Base-by-base conservation (phyloP, 2,888 invertebrate species). In the Teinopalpus imperialis region DNA sequence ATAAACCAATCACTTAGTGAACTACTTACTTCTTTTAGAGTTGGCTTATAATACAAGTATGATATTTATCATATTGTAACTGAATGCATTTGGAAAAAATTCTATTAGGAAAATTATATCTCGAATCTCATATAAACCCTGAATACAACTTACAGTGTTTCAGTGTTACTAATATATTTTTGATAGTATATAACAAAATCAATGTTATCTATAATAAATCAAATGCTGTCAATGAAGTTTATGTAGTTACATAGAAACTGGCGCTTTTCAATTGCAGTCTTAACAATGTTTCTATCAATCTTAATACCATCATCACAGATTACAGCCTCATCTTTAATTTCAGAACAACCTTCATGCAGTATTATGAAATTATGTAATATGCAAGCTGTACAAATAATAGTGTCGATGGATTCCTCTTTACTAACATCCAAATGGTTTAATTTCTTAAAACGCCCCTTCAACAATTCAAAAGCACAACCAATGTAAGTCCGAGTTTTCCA, bases 191-290 rank as follows among this genome's bases (percentile, higher is more conserved):
- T n/a, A n/a, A n/a, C n/a, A n/a, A n/a, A n/a, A n/a, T n/a, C n/a
- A n/a, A n/a, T n/a, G n/a, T n/a, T n/a, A n/a, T n/a, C n/a, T n/a
- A n/a, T n/a, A n/a, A n/a, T n/a, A n/a, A n/a, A n/a, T n/a, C n/a
- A n/a, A 26, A 49, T 45, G 40, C 32, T 51, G 47, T 79, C 75
- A 51, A 86, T 74, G 56, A 74, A 82, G 64, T 81, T 85, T 9
- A 88, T 76, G 51, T 85, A 88, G 57, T 86, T 83, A 64, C 85
- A 86, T 29, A 88, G 55, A 67, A 86, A 88, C 50, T 85, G 82
- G 18, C 88, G 69, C 52, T 88, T 88, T 49, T 87, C 88, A 20
- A 54, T 35, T 18, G 86, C 75, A 52, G 70, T 78, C 57, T 73
- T 77, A 1, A 85, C 80, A 59, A 86, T 70, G 49, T 63, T 66